Base-by-base conservation (phyloP, 2,797 vertebrate genomes). In the Silurus lanzhouensis region DNA sequence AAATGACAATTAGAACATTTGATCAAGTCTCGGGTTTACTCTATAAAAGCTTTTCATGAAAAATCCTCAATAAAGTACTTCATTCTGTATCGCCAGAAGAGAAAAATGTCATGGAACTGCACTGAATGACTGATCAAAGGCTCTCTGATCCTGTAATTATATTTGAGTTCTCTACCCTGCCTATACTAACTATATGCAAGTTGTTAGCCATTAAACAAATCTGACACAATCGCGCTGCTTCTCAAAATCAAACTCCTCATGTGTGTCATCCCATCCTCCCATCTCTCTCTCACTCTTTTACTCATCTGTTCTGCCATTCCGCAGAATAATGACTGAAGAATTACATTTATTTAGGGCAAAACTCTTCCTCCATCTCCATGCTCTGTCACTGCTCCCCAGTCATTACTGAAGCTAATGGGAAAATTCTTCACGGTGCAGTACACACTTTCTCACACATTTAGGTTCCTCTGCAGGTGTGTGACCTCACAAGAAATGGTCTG, bases 171-270 rank as follows among this genome's bases (percentile, higher is more conserved):
- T 27, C 81, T 46, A 68, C 83, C 55, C 25, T 76, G 76, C 83
- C 48, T 67, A 75, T 81, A 78, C 67, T 84, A 75, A 72, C 86
- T 83, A 46, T 87, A 83, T 78, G 76, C 89, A 89, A 88, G 81
- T 83, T 70, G 70, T 87, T 89, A 85, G 75, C 88, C 86, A 86
- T 90, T 90, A 88, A 91, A 87, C 84, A 87, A 88, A 87, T 86
- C 82, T 89, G 89, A 88, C 88, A 90, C 84, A 76, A 72, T 70
- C 82, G 58, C 71, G 60, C 74, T 68, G 80, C 82, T 90, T 87
- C 89, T 89, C 83, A 78, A 44, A 64, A 74, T 83, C 68, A 52
- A 81, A 81, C 55, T 67, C 52, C 61, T 61, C 71, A 71, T 19
- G 76, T 86, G 88, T 48, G 4, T 84, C 85, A 64, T 75, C 80